phyloP scores from a whole-genome alignment of 2,113 vertebrate genomes.

The Protobothrops mucrosquamatus region DNA sequence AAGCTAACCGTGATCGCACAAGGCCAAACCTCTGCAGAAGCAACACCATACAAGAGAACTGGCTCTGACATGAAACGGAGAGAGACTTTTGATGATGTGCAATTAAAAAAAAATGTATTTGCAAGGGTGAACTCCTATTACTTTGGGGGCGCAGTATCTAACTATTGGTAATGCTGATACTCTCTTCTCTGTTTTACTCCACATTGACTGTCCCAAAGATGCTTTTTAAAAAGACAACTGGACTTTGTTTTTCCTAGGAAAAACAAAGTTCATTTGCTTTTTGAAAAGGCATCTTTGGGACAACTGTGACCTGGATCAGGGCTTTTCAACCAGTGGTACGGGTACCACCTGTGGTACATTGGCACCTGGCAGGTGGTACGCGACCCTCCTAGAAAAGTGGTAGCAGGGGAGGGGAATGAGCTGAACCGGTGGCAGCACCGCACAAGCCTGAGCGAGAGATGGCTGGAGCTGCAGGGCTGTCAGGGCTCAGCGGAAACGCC shows the following conservation, averaged over 20 bases:
- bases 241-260: neutral
- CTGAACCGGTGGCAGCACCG: no score
- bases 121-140: neutral
- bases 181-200: neutral
- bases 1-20: no score
- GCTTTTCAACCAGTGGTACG: no score
- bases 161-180: neutral
- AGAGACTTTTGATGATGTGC: neutral
- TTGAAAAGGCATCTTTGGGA: neutral
- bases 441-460: no score
- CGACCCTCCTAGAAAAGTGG: no score
- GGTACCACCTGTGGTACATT: no score
- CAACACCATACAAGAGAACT: neutral
- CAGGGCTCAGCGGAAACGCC: no score
- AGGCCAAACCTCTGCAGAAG: no score
- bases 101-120: neutral
- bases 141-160: neutral
- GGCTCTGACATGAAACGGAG: neutral
- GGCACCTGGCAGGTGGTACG: no score
- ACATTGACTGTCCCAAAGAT: neutral
- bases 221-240: neutral
- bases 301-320: neutral
- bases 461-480: no score
- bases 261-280: neutral
- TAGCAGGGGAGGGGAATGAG: no score